phyloP scores from a whole-genome alignment of 1,140 invertebrate genomes.

The Leptonema lineaticorne region DNA sequence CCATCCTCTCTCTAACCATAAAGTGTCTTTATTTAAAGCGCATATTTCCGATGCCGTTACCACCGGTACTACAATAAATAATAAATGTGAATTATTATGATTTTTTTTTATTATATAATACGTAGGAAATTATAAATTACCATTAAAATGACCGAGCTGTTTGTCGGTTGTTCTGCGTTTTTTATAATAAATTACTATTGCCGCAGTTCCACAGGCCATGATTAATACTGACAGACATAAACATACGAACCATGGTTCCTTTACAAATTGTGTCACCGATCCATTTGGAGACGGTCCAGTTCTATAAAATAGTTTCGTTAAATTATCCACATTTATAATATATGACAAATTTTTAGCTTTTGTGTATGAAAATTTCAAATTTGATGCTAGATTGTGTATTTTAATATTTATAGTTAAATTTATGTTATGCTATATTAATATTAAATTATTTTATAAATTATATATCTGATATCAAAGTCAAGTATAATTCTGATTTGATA shows the following conservation, averaged over 20 bases:
- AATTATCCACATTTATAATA: neutral
- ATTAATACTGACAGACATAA: slow-evolving; percentile 64
- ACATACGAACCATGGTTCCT: slow-evolving; percentile 69
- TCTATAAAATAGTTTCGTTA: slow-evolving; percentile 9
- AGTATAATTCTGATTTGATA: too few species aligned
- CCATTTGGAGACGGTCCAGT: slow-evolving; percentile 32
- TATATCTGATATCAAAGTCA: neutral
- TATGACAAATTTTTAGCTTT: too few species aligned
- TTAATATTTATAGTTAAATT: neutral
- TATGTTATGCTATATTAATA: too few species aligned
- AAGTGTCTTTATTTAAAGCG: slow-evolving; percentile 59
- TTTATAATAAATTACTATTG: slow-evolving; percentile 39
- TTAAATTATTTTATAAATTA: too few species aligned
- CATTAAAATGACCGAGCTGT: slow-evolving; percentile 56
- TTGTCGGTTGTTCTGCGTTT: slow-evolving; percentile 54
- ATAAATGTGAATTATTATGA: neutral
- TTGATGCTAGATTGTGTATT: neutral
- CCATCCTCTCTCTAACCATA: slow-evolving; percentile 66
- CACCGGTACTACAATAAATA: slow-evolving; percentile 47
- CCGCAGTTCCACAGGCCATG: slow-evolving; percentile 59
- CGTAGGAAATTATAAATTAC: slow-evolving; percentile 20
- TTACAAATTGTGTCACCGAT: slow-evolving; percentile 44
- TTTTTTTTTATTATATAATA: neutral
- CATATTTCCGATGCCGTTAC: slow-evolving; percentile 51
- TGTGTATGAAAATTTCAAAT: neutral